Conservation (phyloP, 2,888 invertebrate species). For the Byasa hedistus region DNA sequence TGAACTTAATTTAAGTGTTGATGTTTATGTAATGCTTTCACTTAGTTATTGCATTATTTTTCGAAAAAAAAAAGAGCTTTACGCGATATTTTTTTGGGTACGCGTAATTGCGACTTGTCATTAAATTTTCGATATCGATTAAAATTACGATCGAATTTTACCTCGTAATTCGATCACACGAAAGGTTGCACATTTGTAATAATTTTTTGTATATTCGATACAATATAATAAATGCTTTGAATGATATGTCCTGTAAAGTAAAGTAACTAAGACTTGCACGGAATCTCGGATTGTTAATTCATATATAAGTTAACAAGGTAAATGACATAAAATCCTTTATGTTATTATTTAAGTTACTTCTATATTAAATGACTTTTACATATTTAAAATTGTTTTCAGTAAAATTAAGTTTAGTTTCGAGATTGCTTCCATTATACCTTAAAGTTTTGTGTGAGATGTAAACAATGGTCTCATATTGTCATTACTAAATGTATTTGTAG, state of each 20-base stretch:
- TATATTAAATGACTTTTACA: too few species aligned
- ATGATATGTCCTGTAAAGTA: conserved; percentile 35
- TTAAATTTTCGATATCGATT: background rate
- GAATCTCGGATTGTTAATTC: background rate
- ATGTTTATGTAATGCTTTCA: too few species aligned
- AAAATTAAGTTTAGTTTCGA: too few species aligned
- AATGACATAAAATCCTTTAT: too few species aligned
- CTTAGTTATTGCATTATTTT: too few species aligned
- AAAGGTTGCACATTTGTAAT: background rate
- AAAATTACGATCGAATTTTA: background rate
- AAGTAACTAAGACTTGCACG: conserved; percentile 30
- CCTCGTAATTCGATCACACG: background rate
- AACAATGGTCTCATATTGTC: too few species aligned
- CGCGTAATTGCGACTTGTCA: background rate
- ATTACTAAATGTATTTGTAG: too few species aligned
- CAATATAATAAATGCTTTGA: background rate
- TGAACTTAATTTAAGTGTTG: too few species aligned
- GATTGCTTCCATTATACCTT: too few species aligned
- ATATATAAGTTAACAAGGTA: background rate
- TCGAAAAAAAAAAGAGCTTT: background rate
- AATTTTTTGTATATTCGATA: background rate
- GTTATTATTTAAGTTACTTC: too few species aligned
- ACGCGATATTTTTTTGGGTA: background rate
- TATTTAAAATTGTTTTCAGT: too few species aligned
- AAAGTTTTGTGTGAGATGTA: too few species aligned